These are phyloP conservation scores for Acropternis orthonyx DNA, from an alignment of 2,797 vertebrate species.

Conservation along the genomic window DNA sequence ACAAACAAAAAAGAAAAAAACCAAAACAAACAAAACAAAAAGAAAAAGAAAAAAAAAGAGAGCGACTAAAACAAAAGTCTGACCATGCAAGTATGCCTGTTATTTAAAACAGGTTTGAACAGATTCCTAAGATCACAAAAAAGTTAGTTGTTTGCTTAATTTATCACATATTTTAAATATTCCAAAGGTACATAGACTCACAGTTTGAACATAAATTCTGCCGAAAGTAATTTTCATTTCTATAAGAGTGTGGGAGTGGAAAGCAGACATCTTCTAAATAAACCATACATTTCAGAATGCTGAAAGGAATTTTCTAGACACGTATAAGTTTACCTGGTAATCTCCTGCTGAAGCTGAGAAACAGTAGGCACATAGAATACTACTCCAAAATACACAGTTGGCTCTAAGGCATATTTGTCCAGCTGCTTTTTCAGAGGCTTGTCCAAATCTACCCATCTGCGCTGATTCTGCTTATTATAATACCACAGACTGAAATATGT, in stretches of 20 bases:
- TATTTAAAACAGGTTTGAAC: not conserved
- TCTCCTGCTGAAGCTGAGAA: slow-evolving; percentile 94
- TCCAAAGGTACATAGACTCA: not conserved
- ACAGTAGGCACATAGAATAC: slow-evolving; percentile 94
- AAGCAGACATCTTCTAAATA: not conserved
- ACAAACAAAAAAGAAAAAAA: not conserved
- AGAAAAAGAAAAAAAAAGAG: not conserved
- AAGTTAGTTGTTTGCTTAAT: not conserved
- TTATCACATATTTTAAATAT: not conserved
- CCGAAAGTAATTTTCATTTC: not conserved
- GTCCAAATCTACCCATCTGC: slow-evolving; percentile 96
- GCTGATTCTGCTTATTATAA: slow-evolving; percentile 97
- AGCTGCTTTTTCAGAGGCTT: slow-evolving; percentile 98
- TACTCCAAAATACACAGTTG: slow-evolving; percentile 96
- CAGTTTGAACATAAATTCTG: not conserved
- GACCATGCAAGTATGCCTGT: not conserved
- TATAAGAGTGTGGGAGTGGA: not conserved
- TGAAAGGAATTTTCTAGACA: not conserved
- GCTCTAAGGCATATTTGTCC: slow-evolving; percentile 94
- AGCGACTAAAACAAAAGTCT: not conserved
- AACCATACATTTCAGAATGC: not conserved
- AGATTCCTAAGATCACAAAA: not conserved
- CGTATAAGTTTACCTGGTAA: slow-evolving; percentile 86
- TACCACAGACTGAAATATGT: slow-evolving; percentile 98
- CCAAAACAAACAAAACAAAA: too few relatives aligned